Conservation (phyloP, 2,888 invertebrate species). For the Crioceris asparagi region DNA sequence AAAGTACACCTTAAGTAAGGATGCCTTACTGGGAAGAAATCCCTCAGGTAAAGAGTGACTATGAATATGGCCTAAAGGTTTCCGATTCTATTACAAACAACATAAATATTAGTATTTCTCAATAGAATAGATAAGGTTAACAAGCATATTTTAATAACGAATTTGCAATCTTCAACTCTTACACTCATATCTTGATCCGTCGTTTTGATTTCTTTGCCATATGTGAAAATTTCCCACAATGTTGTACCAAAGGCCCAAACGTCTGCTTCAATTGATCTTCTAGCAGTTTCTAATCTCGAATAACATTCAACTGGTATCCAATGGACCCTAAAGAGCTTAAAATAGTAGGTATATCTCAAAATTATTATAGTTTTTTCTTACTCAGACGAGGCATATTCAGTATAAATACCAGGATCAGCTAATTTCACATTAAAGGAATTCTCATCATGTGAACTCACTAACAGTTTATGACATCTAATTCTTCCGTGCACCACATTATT, state of each 20-base stretch:
- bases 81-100: background rate
- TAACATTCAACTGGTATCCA: slow-evolving; percentile 87
- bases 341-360: background rate
- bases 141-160: background rate
- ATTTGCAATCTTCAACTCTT: slow-evolving; percentile 32
- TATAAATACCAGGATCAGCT: slow-evolving; percentile 68
- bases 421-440: slow-evolving; percentile 66
- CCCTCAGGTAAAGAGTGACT: too few species aligned
- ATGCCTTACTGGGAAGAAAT: too few species aligned
- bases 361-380: slow-evolving; percentile 40
- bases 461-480: slow-evolving; percentile 70
- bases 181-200: slow-evolving; percentile 30
- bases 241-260: slow-evolving; percentile 90
- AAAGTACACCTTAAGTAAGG: too few species aligned
- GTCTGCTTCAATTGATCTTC: slow-evolving; percentile 61
- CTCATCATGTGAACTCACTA: slow-evolving; percentile 64
- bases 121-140: background rate
- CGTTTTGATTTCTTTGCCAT: slow-evolving; percentile 44
- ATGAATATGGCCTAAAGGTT: background rate
- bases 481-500: slow-evolving; percentile 74
- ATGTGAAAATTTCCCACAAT: slow-evolving; percentile 84
- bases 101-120: too few species aligned
- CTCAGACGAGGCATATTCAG: slow-evolving; percentile 52
- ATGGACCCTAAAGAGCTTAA: slow-evolving; percentile 51
- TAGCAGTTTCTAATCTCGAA: slow-evolving; percentile 54